These are phyloP conservation scores for Bradypodion ventrale DNA, from an alignment of 2,797 vertebrate genomes.

Conservation along the genomic window DNA sequence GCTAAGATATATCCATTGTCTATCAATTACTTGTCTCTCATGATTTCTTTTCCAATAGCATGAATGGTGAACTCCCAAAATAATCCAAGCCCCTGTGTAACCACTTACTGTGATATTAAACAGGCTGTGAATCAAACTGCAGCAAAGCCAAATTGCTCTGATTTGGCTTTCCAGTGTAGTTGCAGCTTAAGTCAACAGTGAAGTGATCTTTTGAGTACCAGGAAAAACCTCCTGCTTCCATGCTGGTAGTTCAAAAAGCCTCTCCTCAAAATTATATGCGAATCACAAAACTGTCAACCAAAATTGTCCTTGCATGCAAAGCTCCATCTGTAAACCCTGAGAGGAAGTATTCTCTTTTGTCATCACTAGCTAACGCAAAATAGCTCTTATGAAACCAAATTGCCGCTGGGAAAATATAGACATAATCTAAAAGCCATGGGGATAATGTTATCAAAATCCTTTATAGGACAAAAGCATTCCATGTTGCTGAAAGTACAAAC, in stretches of 20 bases:
- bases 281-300: conserved; percentile 9
- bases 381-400: conserved; percentile 19
- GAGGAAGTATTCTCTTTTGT: conserved; percentile 14
- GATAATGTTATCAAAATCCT: conserved; percentile 17
- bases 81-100: too few relatives aligned
- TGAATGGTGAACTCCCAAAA: too few relatives aligned
- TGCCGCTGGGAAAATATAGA: conserved; percentile 29
- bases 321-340: neutral
- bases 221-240: neutral
- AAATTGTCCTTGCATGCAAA: neutral
- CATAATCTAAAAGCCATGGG: conserved; percentile 18
- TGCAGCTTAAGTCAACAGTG: too few relatives aligned
- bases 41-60: neutral
- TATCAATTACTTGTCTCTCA: neutral
- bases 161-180: too few relatives aligned
- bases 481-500: neutral
- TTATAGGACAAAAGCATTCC: conserved; percentile 25
- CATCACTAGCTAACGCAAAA: neutral
- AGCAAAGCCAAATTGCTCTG: too few relatives aligned
- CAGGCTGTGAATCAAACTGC: too few relatives aligned
- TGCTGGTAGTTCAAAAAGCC: neutral
- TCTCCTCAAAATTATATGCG: neutral
- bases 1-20: neutral
- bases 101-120: neutral
- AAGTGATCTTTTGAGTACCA: neutral